Conservation (phyloP, 1,140 invertebrate species). For the Chrysopa pallens region DNA sequence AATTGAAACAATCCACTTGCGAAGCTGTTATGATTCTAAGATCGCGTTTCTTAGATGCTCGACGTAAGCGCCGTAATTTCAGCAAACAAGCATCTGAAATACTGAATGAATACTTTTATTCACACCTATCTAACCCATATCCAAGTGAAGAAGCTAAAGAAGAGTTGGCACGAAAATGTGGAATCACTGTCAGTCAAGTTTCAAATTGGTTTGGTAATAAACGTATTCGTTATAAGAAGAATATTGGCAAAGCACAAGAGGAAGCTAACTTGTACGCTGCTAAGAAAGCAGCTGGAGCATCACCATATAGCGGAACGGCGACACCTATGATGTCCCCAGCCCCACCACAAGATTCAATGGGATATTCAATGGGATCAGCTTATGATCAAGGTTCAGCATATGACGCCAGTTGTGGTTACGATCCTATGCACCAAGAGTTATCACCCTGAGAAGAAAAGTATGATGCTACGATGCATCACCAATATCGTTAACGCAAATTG, state of each 20-base stretch:
- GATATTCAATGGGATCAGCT: slow-evolving; percentile 71
- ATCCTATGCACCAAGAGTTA: slow-evolving; percentile 66
- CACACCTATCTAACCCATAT: slow-evolving; percentile 98
- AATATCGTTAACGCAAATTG: neutral
- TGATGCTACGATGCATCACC: slow-evolving; percentile 6
- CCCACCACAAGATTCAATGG: slow-evolving; percentile 74
- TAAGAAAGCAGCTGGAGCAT: slow-evolving; percentile 92
- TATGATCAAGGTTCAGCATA: slow-evolving; percentile 69
- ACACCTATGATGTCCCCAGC: slow-evolving; percentile 89
- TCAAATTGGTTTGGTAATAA: slow-evolving; percentile 99
- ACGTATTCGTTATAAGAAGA: slow-evolving; percentile 99
- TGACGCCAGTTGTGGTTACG: slow-evolving; percentile 75
- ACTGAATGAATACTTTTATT: slow-evolving; percentile 99
- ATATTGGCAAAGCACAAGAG: slow-evolving; percentile 99
- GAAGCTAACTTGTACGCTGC: slow-evolving; percentile 98
- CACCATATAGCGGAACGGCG: slow-evolving; percentile 77
- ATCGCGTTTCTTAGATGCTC: slow-evolving; percentile 84
- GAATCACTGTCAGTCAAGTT: slow-evolving; percentile 94
- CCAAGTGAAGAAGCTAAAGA: slow-evolving; percentile 99
- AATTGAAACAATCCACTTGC: slow-evolving; percentile 98
- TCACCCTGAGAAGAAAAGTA: slow-evolving; percentile 28
- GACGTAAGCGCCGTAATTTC: slow-evolving; percentile 97
- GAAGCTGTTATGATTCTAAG: slow-evolving; percentile 99
- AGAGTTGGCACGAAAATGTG: slow-evolving; percentile 97
- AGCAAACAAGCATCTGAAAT: slow-evolving; percentile 99